Evolutionary conservation across 2,113 vertebrate genomes (phyloP), one percentile per base, ranked within the genome.

Genomic region (Burhinus bistriatus): DNA sequence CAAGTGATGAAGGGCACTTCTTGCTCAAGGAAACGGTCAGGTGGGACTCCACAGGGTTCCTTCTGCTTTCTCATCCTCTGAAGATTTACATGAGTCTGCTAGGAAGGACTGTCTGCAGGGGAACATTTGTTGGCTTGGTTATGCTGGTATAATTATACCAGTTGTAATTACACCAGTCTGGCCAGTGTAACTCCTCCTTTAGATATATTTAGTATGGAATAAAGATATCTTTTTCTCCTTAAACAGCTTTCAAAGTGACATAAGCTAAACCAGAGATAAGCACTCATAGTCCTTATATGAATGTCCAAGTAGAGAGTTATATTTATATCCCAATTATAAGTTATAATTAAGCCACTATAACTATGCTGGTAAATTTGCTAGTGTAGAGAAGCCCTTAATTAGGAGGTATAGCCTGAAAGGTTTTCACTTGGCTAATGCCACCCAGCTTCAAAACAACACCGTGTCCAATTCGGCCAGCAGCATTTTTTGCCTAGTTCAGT

Each of bases 261-360:
- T 82, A 58, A 90, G 26, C 36, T 93, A 93, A 94, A 88, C 87
- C 82, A 40, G 84, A 92, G 90, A 77, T 80, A 96, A 93, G 64
- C 64, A n/a, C 38, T 68, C 65, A 15, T 9, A 69, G 42, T 85
- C 62, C 52, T 69, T 78, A 26, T 76, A 62, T 38, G 40, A 79
- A 57, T 32, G 45, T 72, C 57, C 47, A 68, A 88, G 62, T 40
- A 55, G 34, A 64, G 42, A 91, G 40, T 61, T 94, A 36, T 69
- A 93, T 91, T 91, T 90, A 26, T 65, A 91, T 36, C 84, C 34
- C 45, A 76, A 87, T 94, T 91, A 59, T n/a, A 92, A 66, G 80
- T 92, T 96, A 49, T 61, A 85, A 78, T 91, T 84, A 84, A 89
- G 57, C 65, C 32, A 14, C 65, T 87, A 3, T 9, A 87, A 75